phyloP scores from a whole-genome alignment of 2,113 vertebrate species.

The Pedionomus torquatus region DNA sequence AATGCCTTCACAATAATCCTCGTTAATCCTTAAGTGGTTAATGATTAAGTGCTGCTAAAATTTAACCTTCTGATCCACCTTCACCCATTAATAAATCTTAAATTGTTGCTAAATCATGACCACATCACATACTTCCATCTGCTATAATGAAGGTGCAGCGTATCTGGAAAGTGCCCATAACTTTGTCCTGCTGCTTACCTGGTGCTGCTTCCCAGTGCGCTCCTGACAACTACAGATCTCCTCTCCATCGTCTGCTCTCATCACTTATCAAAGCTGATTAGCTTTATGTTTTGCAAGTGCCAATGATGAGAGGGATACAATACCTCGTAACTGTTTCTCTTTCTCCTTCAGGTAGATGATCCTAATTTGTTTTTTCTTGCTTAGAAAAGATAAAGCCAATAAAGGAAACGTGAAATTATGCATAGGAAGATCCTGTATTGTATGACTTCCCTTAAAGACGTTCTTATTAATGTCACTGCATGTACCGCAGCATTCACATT shows the following conservation, averaged over 20 bases:
- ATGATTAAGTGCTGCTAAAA: neutral
- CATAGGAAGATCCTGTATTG: neutral
- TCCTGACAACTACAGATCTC: neutral
- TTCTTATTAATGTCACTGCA: neutral
- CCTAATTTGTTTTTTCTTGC: neutral
- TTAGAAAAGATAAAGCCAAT: neutral
- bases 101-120: neutral
- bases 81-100: neutral
- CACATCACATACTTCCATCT: neutral
- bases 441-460: neutral
- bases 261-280: neutral
- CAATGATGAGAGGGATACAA: neutral
- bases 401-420: neutral
- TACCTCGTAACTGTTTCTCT: neutral
- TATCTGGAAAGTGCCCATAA: neutral
- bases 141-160: neutral
- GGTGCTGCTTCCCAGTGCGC: neutral
- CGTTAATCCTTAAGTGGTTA: neutral
- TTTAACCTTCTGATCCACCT: neutral
- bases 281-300: neutral
- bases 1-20: neutral
- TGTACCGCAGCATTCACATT: neutral
- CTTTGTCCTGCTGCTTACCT: neutral
- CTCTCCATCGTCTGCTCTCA: neutral
- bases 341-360: neutral